Percentiles rank a stretch among this genome's conserved stretches.
Evolutionary conservation across 1,140 invertebrate species (phyloP).

Genomic region (Thaumatotibia leucotreta): DNA sequence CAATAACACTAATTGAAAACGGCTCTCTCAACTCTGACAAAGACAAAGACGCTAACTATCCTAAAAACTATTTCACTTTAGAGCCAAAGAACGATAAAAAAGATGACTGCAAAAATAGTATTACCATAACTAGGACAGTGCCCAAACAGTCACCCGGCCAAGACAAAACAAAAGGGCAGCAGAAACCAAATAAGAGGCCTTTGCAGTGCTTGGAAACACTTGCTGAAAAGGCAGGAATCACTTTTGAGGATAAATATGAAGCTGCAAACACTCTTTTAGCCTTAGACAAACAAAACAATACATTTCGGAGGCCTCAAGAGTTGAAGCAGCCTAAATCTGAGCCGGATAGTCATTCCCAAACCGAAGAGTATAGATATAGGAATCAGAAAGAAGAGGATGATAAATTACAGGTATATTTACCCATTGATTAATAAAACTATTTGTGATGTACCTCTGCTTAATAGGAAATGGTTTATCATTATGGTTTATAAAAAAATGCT

Average conservation of each 20-base stretch:
- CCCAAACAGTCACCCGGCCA: conserved; percentile 55
- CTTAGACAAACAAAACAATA: conserved; percentile 71
- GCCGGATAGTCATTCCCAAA: conserved; percentile 45
- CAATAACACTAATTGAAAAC: conserved; percentile 66
- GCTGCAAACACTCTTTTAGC: conserved; percentile 78
- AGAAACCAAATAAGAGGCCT: conserved; percentile 66
- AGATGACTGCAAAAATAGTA: conserved; percentile 65
- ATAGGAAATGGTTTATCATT: too few relatives aligned
- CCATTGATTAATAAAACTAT: too few relatives aligned
- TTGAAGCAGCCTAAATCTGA: conserved; percentile 59
- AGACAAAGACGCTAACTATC: conserved; percentile 61
- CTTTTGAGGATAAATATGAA: conserved; percentile 82
- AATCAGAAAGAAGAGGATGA: conserved; percentile 70
- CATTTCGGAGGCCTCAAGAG: conserved; percentile 51
- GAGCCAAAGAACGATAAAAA: conserved; percentile 68
- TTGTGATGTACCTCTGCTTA: too few relatives aligned
- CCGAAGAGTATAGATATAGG: conserved; percentile 60
- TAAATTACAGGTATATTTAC: conserved; percentile 53
- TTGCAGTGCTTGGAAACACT: conserved; percentile 82
- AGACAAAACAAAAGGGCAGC: conserved; percentile 46
- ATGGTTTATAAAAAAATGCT: too few relatives aligned
- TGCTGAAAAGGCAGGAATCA: conserved; percentile 81
- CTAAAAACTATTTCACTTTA: conserved; percentile 66
- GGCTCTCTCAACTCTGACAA: conserved; percentile 51
- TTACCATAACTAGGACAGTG: conserved; percentile 63